Base-by-base conservation (phyloP, 2,888 invertebrate species). In the Drosophila picticornis region DNA sequence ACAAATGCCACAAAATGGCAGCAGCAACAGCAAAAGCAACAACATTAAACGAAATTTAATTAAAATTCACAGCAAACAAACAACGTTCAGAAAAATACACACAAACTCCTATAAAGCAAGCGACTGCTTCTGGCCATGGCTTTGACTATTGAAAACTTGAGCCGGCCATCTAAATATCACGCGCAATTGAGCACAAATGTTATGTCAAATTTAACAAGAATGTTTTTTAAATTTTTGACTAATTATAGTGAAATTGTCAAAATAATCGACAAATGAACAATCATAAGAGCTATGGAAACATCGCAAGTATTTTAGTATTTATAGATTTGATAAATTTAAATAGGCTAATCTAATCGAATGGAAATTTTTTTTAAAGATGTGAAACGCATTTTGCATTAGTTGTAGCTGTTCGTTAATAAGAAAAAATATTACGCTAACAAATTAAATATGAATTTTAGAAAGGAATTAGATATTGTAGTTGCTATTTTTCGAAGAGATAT, bases 11-110 rank as follows among this genome's bases (percentile, higher is more conserved):
- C 48, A 48, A 22, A 16, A 50, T 29, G 48, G 22, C 50, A 50
- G 40, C 64, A 65, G 4, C 56, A 59, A 25, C 61, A 58, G 31
- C 60, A 63, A 56, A 60, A 65, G 51, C 57, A 63, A 52, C 75
- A 75, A 80, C 70, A 88, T 85, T 75, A 76, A 78, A 69, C 63
- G 75, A 80, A 77, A 79, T 83, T 90, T 90, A 81, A 90, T 90
- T 90, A 90, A 90, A 85, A 68, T 66, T 59, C 59, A 57, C 57
- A 63, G 52, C 48, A 34, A 59, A 38, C 60, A 64, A 67, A 78
- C 51, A 64, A 48, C 72, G 55, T 31, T 46, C 60, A 57, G 58
- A 31, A 56, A 61, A 40, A 43, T 22, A 57, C 38, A 53, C 22
- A 34, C 25, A 25, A 25, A 9, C 16, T 46, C 16, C 25, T 7